Evolutionary conservation across 2,113 vertebrate species (phyloP).

Genomic region (Macrotus californicus): DNA sequence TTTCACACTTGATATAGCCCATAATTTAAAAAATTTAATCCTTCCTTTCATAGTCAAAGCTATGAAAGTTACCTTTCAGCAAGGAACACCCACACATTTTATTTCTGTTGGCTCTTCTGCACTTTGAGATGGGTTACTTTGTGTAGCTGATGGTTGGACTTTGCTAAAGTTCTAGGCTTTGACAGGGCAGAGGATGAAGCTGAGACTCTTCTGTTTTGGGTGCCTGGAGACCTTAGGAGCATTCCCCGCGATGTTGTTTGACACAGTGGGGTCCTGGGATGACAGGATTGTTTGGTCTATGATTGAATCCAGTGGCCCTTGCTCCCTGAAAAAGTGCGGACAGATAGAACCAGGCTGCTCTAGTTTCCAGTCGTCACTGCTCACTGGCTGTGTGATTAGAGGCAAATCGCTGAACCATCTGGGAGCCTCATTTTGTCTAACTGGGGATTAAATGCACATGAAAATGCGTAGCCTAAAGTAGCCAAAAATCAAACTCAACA

Average conservation of each 20-base stretch:
- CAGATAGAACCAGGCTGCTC: neutral
- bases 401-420: conserved; percentile 29
- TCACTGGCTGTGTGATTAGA: neutral
- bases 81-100: neutral
- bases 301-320: neutral
- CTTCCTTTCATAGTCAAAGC: neutral
- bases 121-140: neutral
- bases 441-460: conserved; percentile 33
- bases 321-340: neutral
- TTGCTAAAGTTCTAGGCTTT: neutral
- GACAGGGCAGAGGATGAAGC: neutral
- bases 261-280: neutral
- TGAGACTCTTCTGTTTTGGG: neutral
- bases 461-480: conserved; percentile 32
- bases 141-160: neutral
- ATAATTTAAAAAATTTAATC: neutral
- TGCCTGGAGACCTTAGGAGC: neutral
- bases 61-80: neutral
- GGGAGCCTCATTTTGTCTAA: conserved; percentile 31
- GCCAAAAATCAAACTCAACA: conserved; percentile 54
- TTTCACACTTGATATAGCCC: neutral
- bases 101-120: neutral
- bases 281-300: neutral
- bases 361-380: neutral
- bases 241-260: neutral